Evolutionary conservation across 53 echinoderm and acorn worm species (phyloP).

Genomic region (Arbacia lixula): DNA sequence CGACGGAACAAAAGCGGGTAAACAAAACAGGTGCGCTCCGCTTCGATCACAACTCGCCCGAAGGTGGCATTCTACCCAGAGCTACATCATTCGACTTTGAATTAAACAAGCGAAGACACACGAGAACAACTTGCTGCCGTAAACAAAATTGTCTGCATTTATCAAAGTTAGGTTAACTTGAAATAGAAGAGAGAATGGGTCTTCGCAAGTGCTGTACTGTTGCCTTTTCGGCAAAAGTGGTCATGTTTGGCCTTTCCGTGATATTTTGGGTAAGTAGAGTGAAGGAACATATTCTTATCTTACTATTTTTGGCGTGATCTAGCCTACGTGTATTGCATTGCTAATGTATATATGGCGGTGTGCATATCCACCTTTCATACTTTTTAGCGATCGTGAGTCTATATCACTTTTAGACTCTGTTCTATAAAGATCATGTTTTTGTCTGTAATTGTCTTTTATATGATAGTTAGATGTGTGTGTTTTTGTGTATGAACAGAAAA

Average conservation of each 20-base stretch:
- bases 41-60: neutral
- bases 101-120: no score
- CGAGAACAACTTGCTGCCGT: no score
- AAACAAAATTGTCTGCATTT: neutral
- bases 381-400: no score
- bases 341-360: no score
- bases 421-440: no score
- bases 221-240: conserved; percentile 19
- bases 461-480: no score
- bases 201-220: conserved; percentile 27
- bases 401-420: no score
- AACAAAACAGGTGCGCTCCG: conserved; percentile 28
- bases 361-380: no score
- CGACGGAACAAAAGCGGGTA: conserved; percentile 43
- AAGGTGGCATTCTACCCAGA: no score
- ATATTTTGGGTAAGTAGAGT: conserved; percentile 47
- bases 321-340: neutral
- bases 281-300: neutral
- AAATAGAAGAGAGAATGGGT: conserved; percentile 16
- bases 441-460: no score
- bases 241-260: conserved; percentile 38
- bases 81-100: no score
- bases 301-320: neutral
- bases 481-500: no score
- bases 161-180: neutral